Percentiles rank a stretch among this genome's conserved stretches.
Evolutionary conservation across 2,113 vertebrate genomes (phyloP).

Genomic region (Oreochromis tanganicae): DNA sequence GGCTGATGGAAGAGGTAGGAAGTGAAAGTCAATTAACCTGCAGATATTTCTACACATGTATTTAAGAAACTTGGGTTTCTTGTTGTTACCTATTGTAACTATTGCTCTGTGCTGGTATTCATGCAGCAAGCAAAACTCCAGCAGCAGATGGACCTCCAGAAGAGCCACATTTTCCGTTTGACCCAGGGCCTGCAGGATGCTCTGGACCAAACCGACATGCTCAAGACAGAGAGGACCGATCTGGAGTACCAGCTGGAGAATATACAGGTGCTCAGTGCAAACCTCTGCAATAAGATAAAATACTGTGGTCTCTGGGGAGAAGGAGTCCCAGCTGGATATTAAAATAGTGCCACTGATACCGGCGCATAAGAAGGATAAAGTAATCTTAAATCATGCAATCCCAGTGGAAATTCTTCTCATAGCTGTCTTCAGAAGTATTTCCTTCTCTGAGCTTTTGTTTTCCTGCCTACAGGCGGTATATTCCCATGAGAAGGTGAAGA

Average conservation of each 20-base stretch:
- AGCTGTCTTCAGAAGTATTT: not conserved
- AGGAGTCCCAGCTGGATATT: not conserved
- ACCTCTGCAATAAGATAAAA: not conserved
- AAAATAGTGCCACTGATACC: not conserved
- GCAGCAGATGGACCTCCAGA: constrained; percentile 98
- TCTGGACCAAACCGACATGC: constrained; percentile 92
- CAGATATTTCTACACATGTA: not conserved
- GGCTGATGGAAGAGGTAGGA: constrained; percentile 93
- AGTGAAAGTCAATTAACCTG: not conserved
- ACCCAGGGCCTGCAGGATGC: constrained; percentile 97
- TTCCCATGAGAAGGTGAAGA: constrained; percentile 98
- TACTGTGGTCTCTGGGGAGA: not conserved
- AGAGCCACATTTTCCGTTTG: constrained; percentile 95
- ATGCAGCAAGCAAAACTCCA: constrained; percentile 93
- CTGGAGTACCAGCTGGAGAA: constrained; percentile 97
- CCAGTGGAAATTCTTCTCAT: not conserved
- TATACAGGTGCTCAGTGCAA: constrained; percentile 81
- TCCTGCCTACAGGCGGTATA: constrained; percentile 83
- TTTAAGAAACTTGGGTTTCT: not conserved
- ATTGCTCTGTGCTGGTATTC: not conserved
- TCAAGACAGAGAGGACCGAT: constrained; percentile 95
- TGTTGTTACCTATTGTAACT: not conserved
- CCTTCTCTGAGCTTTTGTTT: constrained; percentile 6
- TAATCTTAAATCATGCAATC: not conserved
- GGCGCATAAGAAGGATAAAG: not conserved